Evolutionary conservation across 2,113 vertebrate genomes (phyloP), one percentile per base, ranked within the genome.

Genomic region (Martes martes): DNA sequence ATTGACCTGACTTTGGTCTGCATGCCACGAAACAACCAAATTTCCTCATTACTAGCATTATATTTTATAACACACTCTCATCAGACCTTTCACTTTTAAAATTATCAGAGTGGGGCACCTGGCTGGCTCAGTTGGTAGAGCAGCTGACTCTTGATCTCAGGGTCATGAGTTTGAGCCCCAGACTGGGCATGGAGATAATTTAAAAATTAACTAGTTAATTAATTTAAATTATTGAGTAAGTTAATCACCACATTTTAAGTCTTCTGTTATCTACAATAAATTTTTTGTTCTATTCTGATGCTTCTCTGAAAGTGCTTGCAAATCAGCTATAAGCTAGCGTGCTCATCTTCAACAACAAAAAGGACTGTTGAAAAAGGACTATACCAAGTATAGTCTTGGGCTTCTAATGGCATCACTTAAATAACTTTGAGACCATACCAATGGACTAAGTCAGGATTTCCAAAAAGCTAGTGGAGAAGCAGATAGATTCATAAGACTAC

Each of bases 401-500:
- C 16, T 82, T 95, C 92, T 89, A 45, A 86, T 26, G 21, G 67
- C 15, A 79, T 73, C 71, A 78, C 78, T 80, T 65, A 95, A 79
- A 57, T 55, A 91, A 67, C 19, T 84, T 19, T n/a, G 28, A 97
- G 50, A 82, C 67, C n/a, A 42, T 16, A 94, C 13, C 28, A 92
- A n/a, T 7, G 16, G 19, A 90, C 21, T 57, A 21, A 92, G 59
- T 95, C 89, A 93, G 21, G 79, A 96, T 92, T 96, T 87, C 61
- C 81, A 96, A 88, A 93, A 95, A 42, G 28, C 47, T 47, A 61
- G 24, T 50, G 47, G 52, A 95, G 14, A 97, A 92, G 45, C 21
- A 79, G 45, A 85, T 28, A 69, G 45, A 57, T 71, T 97, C 50
- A 18, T 74, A 78, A 91, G 23, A 71, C 79, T 88, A 85, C 88